Percentiles rank a stretch among this genome's conserved stretches.
Evolutionary conservation across 2,797 vertebrate species (phyloP).

Genomic region (Phalanger gymnotis): DNA sequence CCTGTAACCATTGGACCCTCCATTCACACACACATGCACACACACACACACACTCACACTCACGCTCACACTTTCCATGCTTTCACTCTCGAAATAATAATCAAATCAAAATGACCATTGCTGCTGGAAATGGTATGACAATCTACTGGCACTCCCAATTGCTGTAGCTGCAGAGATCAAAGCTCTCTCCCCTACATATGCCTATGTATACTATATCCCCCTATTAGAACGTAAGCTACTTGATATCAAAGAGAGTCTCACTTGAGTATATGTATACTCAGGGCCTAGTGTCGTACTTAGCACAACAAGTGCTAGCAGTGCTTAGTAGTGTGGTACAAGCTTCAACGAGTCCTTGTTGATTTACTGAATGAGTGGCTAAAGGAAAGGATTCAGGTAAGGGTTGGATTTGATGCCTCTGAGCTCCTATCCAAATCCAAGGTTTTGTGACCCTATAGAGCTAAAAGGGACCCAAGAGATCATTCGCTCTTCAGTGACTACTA

Average conservation of each 20-base stretch:
- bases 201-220: neutral
- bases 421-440: too few relatives aligned
- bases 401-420: too few relatives aligned
- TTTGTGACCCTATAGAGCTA: too few relatives aligned
- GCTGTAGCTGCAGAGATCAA: neutral
- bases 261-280: neutral
- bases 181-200: neutral
- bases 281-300: too few relatives aligned
- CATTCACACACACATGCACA: neutral
- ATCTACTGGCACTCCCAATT: neutral
- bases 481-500: too few relatives aligned
- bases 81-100: neutral
- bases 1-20: neutral
- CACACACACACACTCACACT: neutral
- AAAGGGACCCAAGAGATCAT: too few relatives aligned
- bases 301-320: too few relatives aligned
- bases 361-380: too few relatives aligned
- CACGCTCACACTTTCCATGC: neutral
- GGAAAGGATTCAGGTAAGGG: too few relatives aligned
- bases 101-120: neutral
- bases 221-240: neutral
- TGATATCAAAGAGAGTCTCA: neutral
- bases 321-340: too few relatives aligned
- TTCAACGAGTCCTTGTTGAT: too few relatives aligned
- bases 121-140: neutral